Percentiles rank a stretch among this genome's conserved stretches.
phyloP scores from a whole-genome alignment of 2,113 vertebrate genomes.

The Scopus umbretta region DNA sequence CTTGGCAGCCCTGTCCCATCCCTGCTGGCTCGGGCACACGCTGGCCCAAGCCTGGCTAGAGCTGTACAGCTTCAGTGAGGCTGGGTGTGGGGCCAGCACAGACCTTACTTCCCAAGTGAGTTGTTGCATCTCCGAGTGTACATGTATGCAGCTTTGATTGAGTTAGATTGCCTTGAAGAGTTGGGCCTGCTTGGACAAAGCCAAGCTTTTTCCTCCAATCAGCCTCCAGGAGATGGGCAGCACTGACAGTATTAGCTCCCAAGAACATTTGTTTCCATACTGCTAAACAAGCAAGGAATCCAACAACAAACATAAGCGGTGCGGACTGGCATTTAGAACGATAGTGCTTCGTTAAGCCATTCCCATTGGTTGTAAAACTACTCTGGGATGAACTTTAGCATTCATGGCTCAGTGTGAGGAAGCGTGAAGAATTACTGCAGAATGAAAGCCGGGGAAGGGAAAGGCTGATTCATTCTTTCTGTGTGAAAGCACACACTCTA shows the following conservation, averaged over 20 bases:
- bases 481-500: neutral
- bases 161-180: neutral
- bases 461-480: neutral
- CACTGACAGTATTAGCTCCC: neutral
- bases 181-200: neutral
- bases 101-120: neutral
- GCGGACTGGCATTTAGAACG: neutral
- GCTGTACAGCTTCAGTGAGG: neutral
- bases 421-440: neutral
- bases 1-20: neutral
- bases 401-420: neutral
- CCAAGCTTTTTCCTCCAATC: neutral
- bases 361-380: neutral
- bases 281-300: neutral
- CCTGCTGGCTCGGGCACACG: fast-evolving
- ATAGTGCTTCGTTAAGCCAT: neutral
- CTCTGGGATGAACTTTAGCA: neutral
- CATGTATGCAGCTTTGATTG: fast-evolving
- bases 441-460: neutral
- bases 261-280: neutral
- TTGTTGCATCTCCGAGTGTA: neutral
- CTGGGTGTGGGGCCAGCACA: neutral
- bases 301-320: neutral
- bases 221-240: neutral
- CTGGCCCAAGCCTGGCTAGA: neutral